Base-by-base conservation (phyloP, 2,888 invertebrate genomes). In the Norana najaformis region DNA sequence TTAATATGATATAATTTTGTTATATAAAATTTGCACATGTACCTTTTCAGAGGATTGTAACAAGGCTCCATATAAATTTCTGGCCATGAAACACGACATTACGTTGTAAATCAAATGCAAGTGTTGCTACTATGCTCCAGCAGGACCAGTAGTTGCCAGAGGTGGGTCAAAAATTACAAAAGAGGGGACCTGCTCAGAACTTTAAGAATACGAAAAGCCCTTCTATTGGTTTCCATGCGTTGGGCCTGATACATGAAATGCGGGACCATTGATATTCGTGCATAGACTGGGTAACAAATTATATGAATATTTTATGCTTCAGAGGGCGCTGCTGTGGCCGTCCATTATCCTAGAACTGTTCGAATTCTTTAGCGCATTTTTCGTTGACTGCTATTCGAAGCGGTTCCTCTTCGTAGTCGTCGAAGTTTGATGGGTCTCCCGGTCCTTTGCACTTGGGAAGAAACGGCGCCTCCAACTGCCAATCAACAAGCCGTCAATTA, bases 341-440 rank as follows among this genome's bases (percentile, higher is more conserved):
- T 69, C 11, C 69, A 69, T 69, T 8, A 69, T 85, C 37, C 85
- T 85, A 96, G 94, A 99, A 99, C 95, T 99, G 98, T 93, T 98
- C 98, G 96, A 99, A 99, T 96, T 99, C 99, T 96, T 98, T 98
- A 95, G 98, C 98, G 96, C 98, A 99, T 96, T 98, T 98, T 96
- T 99, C 99, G 93, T 98, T 98, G 93, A 98, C 97, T 93, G 98
- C 98, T 95, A 99, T 98, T 96, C 98, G 97, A 94, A 99, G 96
- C 92, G 98, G 97, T 95, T 99, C 99, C 96, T 99, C 99, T 95
- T 99, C 99, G 95, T 99, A 99, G 95, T 99, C 99, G 95, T 99
- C 99, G 95, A 99, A 99, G 96, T 99, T 99, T 96, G 98, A 98
- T 91, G 98, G 98, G 95, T 99, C 99, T 41, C 99, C 99, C 35